Evolutionary conservation across 2,888 invertebrate genomes (phyloP), one percentile per base, ranked within the genome.

Genomic region (Oxyteleia sp.): DNA sequence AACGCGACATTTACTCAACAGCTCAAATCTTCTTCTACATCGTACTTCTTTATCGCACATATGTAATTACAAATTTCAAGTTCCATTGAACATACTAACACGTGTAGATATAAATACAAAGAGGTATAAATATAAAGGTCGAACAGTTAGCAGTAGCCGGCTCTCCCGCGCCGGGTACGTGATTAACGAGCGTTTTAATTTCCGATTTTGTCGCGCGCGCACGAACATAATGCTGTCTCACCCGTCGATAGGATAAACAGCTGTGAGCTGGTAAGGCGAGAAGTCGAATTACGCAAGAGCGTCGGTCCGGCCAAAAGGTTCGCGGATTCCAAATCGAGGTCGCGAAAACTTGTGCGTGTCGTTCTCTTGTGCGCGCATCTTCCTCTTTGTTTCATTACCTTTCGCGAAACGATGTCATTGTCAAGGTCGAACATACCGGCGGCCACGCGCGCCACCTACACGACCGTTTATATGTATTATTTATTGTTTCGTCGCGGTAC

Each of bases 341-440:
- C 74, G 74, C 74, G 66, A 80, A 80, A 80, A 74, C 47, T 71
- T 45, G 72, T 68, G 53, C 68, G 72, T 66, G 66, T 74, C 61
- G 23, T 49, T 47, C 53, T 16, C 41, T 15, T 35, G 75, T n/a
- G 16, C 80, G 75, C 82, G 75, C 71, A 75, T 74, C 75, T 82
- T 71, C 82, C 75, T 75, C 75, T 75, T 82, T 69, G 69, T 82
- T 49, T 75, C 82, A 63, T 82, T 82, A 82, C 75, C 75, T 82
- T 82, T 82, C 57, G 82, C 64, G 75, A 82, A 82, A 64, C 75
- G 75, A 75, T 71, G 82, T 71, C 74, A 82, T 74, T 82, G 82
- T 82, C 82, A 82, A 82, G 82, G 82, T 75, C 75, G 71, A 64
- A 26, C 64, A 13, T 59, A 59, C 26, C 38, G 45, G 55, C 64